A percentile compares a stretch with the other conserved stretches of the same genome.
These are phyloP conservation scores for Lacerta agilis DNA, from an alignment of 2,797 vertebrate species.

Conservation along the genomic window DNA sequence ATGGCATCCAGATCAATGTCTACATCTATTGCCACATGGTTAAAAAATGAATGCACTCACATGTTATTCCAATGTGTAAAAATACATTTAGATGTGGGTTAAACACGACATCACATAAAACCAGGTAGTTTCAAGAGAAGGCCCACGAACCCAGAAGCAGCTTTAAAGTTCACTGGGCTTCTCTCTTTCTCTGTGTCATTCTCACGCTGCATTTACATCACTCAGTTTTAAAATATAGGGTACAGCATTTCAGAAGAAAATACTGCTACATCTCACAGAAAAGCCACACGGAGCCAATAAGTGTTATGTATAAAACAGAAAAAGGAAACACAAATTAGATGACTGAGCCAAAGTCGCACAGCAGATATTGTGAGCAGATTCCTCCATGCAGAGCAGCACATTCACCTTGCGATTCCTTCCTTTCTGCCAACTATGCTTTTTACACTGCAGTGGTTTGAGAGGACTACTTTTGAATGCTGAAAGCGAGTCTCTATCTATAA, in stretches of 20 bases:
- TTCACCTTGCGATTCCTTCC: not conserved
- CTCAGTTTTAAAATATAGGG: not conserved
- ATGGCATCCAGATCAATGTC: not conserved
- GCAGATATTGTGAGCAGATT: not conserved
- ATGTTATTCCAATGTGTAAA: not conserved
- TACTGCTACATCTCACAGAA: not conserved
- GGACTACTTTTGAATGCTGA: not conserved
- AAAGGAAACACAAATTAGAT: not conserved
- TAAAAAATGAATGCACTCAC: not conserved
- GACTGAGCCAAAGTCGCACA: too few species aligned
- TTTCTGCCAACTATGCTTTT: not conserved
- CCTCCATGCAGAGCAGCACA: not conserved
- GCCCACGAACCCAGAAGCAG: not conserved
- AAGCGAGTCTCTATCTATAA: rapidly evolving
- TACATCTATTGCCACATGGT: not conserved
- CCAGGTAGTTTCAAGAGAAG: not conserved
- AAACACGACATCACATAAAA: not conserved
- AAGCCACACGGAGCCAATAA: not conserved
- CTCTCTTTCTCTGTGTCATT: not conserved
- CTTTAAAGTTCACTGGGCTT: not conserved
- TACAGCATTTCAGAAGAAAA: not conserved
- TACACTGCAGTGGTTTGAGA: not conserved
- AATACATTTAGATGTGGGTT: not conserved
- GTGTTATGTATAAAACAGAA: not conserved
- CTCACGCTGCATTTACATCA: not conserved